phyloP scores from a whole-genome alignment of 2,888 invertebrate genomes.

The Lissocephala sabroskyi region DNA sequence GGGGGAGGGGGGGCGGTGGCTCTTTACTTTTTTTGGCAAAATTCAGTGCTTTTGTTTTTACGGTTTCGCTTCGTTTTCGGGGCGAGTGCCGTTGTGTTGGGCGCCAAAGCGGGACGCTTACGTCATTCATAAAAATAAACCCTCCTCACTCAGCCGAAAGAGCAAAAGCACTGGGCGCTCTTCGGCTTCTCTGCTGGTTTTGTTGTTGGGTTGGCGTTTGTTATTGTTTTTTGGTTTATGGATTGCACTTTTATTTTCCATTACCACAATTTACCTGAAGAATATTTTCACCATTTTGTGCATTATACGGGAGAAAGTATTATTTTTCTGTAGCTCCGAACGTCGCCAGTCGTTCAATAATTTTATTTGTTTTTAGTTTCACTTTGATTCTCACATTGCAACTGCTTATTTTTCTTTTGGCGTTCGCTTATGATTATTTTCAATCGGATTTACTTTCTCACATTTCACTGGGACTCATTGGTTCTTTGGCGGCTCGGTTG shows the following conservation, averaged over 20 bases:
- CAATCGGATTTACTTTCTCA: no score
- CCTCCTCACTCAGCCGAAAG: conserved; percentile 30
- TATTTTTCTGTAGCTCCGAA: no score
- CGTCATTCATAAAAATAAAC: conserved; percentile 63
- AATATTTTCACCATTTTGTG: conserved; percentile 60
- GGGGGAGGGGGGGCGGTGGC: conserved; percentile 10
- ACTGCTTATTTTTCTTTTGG: background rate
- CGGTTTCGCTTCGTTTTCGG: conserved; percentile 31
- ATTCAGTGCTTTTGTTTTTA: conserved; percentile 27
- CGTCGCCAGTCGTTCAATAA: no score
- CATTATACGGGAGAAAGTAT: no score
- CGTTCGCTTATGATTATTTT: no score
- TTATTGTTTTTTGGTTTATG: no score
- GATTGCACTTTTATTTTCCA: no score
- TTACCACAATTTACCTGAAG: conserved; percentile 42
- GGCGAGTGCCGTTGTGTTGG: conserved; percentile 29
- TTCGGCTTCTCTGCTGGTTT: conserved; percentile 11
- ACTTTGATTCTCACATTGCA: background rate
- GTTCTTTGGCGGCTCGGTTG: no score
- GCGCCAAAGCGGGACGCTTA: conserved; percentile 43
- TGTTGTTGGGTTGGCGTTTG: conserved; percentile 9
- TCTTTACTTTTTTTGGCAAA: conserved; percentile 30
- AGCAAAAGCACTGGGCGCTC: conserved; percentile 23
- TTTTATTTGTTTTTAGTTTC: background rate
- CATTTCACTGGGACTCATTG: no score